Base-by-base conservation (phyloP, 2,888 invertebrate genomes). In the Brenthis hecate region DNA sequence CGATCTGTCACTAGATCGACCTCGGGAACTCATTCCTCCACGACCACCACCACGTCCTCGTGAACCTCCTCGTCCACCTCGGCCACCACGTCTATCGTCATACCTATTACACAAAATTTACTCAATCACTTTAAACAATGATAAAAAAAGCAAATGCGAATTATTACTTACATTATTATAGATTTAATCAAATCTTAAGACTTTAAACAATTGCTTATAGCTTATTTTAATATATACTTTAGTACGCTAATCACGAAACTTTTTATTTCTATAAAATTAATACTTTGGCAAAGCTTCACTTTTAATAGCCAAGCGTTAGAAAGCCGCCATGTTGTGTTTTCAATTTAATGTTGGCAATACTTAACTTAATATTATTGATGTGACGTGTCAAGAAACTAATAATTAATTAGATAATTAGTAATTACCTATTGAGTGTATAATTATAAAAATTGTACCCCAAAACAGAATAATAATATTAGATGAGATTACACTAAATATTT, bases 61-160 rank as follows among this genome's bases (percentile, higher is more conserved):
- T 0, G 71, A 57, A 0, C 82, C 80, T 48, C 91, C 88, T 56
- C 93, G 82, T 2, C 87, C 86, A 16, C 85, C 84, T 48, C 82
- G 81, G 16, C 92, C 90, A 54, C 93, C 93, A 72, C 93, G 93
- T 77, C 93, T 92, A 79, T 93, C 93, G 79, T 93, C 93, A 76
- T 92, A 93, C 94, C 93, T 94, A 76, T 73, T 56, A 50, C 36
- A 43, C 36, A 43, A 43, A 43, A 43, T 43, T 61, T 43, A 66
- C 58, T 65, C 65, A 43, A 58, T 66, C 43, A 53, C 28, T 56
- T 72, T 70, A 64, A 66, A 73, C 73, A 56, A 57, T 23, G 64
- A 66, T 60, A 65, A 66, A 43, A 66, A 47, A 55, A 66, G 19
- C 62, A 72, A 73, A 56, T 62, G 67, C 66, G 68, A 62, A 68